These are phyloP conservation scores for Oryzaephilus surinamensis DNA, from an alignment of 1,140 invertebrate genomes.

Conservation along the genomic window DNA sequence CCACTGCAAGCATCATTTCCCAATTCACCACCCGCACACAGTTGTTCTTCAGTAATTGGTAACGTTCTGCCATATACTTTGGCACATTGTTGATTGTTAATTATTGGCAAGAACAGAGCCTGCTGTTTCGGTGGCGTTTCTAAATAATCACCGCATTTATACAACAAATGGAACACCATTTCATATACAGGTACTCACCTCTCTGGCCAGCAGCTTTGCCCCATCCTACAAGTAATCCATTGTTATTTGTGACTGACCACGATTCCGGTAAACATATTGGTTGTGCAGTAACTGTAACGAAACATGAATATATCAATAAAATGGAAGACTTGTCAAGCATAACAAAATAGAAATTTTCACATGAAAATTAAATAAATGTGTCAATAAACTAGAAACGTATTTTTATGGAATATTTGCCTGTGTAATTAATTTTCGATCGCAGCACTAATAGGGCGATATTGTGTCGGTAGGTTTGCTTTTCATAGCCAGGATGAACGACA, in stretches of 20 bases:
- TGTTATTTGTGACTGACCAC: constrained; percentile 37
- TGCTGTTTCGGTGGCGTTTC: constrained; percentile 36
- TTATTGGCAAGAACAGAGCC: constrained; percentile 42
- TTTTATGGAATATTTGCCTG: too few species aligned
- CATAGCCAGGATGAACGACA: constrained; percentile 56
- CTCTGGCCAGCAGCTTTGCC: constrained; percentile 33
- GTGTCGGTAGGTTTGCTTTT: constrained; percentile 53
- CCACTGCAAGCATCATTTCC: constrained; percentile 57
- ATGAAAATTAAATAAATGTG: background rate
- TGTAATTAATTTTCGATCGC: constrained; percentile 52
- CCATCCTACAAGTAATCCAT: constrained; percentile 37
- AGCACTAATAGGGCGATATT: constrained; percentile 57
- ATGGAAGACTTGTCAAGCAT: too few species aligned
- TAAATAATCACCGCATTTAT: constrained; percentile 30
- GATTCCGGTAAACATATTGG: constrained; percentile 42
- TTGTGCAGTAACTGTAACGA: constrained; percentile 40
- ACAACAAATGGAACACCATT: background rate
- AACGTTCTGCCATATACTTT: constrained; percentile 43
- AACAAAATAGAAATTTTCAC: background rate
- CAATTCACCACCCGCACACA: constrained; percentile 56
- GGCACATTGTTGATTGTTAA: constrained; percentile 41
- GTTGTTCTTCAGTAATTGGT: constrained; percentile 47
- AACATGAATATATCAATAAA: constrained; percentile 7
- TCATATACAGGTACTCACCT: constrained; percentile 19
- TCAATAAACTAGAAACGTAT: too few species aligned